A percentile compares a stretch with the other conserved stretches of the same genome.
Conservation (phyloP, 2,888 invertebrate genomes). For the Eustalomyia histrio region DNA sequence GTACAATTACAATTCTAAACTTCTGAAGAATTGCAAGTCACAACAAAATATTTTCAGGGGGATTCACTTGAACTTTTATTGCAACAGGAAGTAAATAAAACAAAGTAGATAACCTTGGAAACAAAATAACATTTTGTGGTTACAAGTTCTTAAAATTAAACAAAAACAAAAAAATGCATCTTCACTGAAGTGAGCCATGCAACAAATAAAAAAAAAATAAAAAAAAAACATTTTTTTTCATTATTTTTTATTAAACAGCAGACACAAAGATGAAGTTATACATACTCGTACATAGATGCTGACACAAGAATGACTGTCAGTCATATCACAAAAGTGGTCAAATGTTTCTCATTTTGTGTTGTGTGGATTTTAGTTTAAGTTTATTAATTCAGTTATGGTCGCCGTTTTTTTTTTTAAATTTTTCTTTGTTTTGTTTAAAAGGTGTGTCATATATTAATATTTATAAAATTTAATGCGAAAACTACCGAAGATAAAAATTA, state of each 20-base stretch:
- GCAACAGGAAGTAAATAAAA: conserved; percentile 47
- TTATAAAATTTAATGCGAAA: conserved; percentile 32
- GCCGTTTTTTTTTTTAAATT: not conserved
- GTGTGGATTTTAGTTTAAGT: conserved; percentile 2
- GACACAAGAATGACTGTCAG: not conserved
- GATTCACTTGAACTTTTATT: conserved; percentile 47
- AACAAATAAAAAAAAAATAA: conserved; percentile 26
- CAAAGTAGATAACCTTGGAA: conserved; percentile 43
- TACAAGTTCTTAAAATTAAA: conserved; percentile 30
- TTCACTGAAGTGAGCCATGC: no score
- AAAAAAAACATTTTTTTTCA: no score
- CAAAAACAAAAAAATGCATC: conserved; percentile 33
- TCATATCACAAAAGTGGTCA: conserved; percentile 34
- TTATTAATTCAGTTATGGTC: conserved; percentile 19
- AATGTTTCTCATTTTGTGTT: not conserved
- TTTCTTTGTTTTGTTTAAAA: conserved; percentile 8
- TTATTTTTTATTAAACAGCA: no score
- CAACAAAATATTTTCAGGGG: not conserved
- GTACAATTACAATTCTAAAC: not conserved
- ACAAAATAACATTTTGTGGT: conserved; percentile 24
- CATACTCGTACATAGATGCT: no score
- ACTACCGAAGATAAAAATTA: not conserved
- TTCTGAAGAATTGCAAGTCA: not conserved
- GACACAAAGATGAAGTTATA: not conserved
- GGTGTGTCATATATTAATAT: conserved; percentile 54